Base-by-base conservation (phyloP, 2,888 invertebrate species). In the Reticulitermes lucifugus region DNA sequence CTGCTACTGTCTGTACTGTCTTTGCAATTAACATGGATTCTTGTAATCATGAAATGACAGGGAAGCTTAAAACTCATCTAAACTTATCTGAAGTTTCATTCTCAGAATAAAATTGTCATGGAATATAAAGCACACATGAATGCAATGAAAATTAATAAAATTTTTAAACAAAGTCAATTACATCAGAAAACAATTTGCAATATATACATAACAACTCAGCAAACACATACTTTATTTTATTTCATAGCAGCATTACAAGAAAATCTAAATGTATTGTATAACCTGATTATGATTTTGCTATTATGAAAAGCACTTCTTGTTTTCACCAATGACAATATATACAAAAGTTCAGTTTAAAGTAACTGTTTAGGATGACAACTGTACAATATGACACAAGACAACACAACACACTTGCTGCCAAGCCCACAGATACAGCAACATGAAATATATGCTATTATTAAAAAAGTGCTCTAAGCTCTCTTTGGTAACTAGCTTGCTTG, bases 401-500 rank as follows among this genome's bases (percentile, higher is more conserved):
- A 55, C 55, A 55, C 55, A 55, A 55, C 55, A 65, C 65, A 65
- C 25, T 65, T 65, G 65, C n/a, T 65, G 65, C 65, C 65, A 25
- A 65, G 25, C 65, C 65, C 25, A 65, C 65, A 65, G 5, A 10
- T 14, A 65, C 6, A 1, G 9, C 5, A 65, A 65, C 65, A 65
- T 65, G 65, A 65, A 65, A 65, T 12, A 65, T n/a, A 65, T 10
- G 65, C 25, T 65, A 65, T 65, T 25, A n/a, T 65, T 65, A 65
- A 65, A 65, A 65, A 65, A 65, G 65, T 65, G 65, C 65, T 65
- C 65, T 65, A n/a, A 65, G 65, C 65, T 65, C 25, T 65, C 65
- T 65, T 65, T 65, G 65, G 65, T 65, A 65, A 65, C 65, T 65
- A 65, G 65, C 65, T 65, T 25, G 25, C 65, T 65, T 65, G 65